Evolutionary conservation across 2,113 vertebrate genomes (phyloP).

Genomic region (Callopanchax toddi): DNA sequence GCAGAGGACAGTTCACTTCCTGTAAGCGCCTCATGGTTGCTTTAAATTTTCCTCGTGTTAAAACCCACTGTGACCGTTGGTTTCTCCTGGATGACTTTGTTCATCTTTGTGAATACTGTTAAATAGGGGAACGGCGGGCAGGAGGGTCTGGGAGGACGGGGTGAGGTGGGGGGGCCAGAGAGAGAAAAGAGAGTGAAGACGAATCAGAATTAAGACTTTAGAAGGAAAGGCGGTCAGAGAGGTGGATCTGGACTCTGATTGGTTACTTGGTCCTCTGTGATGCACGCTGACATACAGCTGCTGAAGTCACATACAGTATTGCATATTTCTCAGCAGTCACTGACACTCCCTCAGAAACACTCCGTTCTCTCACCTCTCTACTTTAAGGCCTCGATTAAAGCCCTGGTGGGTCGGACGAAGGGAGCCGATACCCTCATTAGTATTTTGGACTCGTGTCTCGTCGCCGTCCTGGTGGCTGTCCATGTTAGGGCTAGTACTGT

Average conservation of each 20-base stretch:
- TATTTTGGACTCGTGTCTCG: slow-evolving; percentile 41
- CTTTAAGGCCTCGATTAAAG: slow-evolving; percentile 74
- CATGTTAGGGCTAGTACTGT: slow-evolving; percentile 72
- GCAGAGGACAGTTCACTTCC: slow-evolving; percentile 97
- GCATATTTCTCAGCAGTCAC: slow-evolving; percentile 66
- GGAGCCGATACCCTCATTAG: slow-evolving; percentile 53
- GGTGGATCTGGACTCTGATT: slow-evolving; percentile 50
- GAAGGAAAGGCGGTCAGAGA: slow-evolving; percentile 57
- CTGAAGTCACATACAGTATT: slow-evolving; percentile 61
- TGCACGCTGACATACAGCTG: slow-evolving; percentile 47
- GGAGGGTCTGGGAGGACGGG: slow-evolving; percentile 16
- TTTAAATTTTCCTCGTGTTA: slow-evolving; percentile 68
- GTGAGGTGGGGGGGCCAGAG: slow-evolving; percentile 47
- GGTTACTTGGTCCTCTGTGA: slow-evolving; percentile 55
- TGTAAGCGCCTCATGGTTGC: slow-evolving; percentile 83
- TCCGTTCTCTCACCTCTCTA: slow-evolving; percentile 49
- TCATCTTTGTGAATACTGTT: slow-evolving; percentile 92
- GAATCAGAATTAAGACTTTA: slow-evolving; percentile 85
- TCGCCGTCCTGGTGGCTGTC: slow-evolving; percentile 59
- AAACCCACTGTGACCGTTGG: slow-evolving; percentile 75
- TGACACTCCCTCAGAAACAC: slow-evolving; percentile 47
- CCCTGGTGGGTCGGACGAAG: slow-evolving; percentile 58
- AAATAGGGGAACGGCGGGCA: slow-evolving; percentile 83
- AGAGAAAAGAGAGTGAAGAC: slow-evolving; percentile 74
- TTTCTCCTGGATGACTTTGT: slow-evolving; percentile 82